Evolutionary conservation across 2,113 vertebrate species (phyloP).

Genomic region (Chloropsis hardwickii): DNA sequence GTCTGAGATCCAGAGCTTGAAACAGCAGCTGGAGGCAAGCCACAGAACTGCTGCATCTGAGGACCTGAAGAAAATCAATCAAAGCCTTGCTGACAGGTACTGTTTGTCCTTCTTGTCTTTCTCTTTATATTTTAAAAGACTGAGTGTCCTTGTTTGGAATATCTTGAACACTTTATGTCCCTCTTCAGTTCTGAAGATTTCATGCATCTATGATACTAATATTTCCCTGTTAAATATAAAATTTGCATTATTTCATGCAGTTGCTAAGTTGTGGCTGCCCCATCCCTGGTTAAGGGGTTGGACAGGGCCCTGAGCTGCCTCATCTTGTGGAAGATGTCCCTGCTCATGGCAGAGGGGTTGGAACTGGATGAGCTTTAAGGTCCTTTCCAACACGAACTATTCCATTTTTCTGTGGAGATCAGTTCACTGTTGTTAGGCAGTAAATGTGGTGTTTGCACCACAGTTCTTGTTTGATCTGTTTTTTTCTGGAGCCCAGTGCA

Average conservation of each 20-base stretch:
- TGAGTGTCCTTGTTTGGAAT: not conserved
- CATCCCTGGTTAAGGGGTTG: not conserved
- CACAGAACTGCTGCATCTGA: slow-evolving; percentile 70
- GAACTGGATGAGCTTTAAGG: not conserved
- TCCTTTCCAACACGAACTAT: not conserved
- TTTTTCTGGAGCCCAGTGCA: not conserved
- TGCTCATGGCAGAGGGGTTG: not conserved
- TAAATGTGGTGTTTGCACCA: not conserved
- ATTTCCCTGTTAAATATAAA: not conserved
- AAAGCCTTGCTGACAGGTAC: slow-evolving; percentile 83
- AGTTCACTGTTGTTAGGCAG: not conserved
- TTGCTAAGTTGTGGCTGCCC: not conserved
- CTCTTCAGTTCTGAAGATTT: not conserved
- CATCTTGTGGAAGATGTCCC: not conserved
- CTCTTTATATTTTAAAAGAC: not conserved
- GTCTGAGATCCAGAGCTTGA: slow-evolving; percentile 84
- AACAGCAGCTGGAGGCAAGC: slow-evolving; percentile 82
- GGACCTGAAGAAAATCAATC: slow-evolving; percentile 83
- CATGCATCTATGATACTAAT: not conserved
- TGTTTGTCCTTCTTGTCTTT: not conserved
- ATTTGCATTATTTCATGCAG: not conserved
- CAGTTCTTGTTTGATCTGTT: not conserved
- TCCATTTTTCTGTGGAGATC: not conserved
- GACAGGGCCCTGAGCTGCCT: not conserved
- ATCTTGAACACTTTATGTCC: not conserved